Conservation (phyloP, 2,797 vertebrate genomes). For the Gymnothorax reevesii region DNA sequence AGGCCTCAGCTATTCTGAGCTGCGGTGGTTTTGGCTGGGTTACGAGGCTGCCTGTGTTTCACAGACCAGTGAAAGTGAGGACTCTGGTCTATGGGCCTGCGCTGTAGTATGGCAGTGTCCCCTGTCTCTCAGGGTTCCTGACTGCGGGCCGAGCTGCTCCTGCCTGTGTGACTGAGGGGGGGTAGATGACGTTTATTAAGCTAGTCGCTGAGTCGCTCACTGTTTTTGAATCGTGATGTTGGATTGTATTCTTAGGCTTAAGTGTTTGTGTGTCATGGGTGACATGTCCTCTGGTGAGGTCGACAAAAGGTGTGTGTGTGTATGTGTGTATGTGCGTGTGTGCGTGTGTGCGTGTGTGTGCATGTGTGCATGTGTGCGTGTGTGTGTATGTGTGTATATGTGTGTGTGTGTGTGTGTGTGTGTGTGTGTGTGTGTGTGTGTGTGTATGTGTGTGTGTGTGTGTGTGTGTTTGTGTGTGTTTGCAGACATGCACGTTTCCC, state of each 20-base stretch:
- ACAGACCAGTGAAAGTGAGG: neutral
- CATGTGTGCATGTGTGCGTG: neutral
- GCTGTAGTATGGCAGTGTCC: too few species aligned
- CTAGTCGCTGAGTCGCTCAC: neutral
- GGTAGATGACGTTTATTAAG: neutral
- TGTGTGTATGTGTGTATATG: too few species aligned
- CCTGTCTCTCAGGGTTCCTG: neutral
- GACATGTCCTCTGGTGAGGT: neutral
- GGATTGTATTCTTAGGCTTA: neutral
- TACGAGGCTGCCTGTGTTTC: neutral
- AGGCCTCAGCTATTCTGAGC: neutral
- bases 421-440: neutral
- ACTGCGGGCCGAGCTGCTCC: neutral
- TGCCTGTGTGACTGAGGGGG: neutral
- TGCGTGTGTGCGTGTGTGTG: neutral
- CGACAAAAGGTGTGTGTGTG: neutral
- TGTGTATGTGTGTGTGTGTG: neutral
- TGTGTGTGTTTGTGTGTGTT: too few species aligned
- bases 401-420: too few species aligned
- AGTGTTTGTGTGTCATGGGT: neutral
- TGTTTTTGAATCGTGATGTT: neutral
- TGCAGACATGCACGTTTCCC: neutral
- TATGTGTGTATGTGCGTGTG: neutral
- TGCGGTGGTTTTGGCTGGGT: neutral
- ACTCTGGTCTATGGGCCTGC: neutral